Conservation (phyloP, 2,113 vertebrate genomes). For the Terrapene triunguis region DNA sequence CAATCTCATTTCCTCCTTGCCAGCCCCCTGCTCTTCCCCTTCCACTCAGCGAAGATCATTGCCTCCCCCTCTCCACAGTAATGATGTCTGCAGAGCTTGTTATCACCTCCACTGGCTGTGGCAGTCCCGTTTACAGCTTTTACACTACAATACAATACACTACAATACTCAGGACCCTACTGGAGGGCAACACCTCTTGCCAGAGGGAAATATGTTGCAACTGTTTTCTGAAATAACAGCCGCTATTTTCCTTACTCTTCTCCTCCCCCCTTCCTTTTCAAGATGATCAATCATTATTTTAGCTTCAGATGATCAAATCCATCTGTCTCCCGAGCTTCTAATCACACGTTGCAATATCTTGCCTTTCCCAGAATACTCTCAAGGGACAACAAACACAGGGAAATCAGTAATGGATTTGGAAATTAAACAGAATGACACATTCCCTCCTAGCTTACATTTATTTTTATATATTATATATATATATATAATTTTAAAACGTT, state of each 20-base stretch:
- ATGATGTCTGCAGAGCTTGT: neutral
- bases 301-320: constrained; percentile 53
- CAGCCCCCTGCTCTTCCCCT: neutral
- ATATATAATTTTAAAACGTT: no score
- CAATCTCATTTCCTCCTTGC: neutral
- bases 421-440: neutral
- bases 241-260: constrained; percentile 44
- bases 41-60: neutral
- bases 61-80: neutral
- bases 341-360: neutral
- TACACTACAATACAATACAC: neutral
- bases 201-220: neutral
- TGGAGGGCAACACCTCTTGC: neutral
- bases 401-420: neutral
- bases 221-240: constrained; percentile 45
- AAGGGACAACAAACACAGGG: neutral
- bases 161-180: accelerated
- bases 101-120: neutral
- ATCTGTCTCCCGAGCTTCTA: constrained; percentile 37
- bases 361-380: neutral
- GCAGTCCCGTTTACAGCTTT: neutral
- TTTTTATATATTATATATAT: neutral
- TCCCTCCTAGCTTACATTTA: neutral
- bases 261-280: constrained; percentile 20
- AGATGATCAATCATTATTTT: constrained; percentile 68